Evolutionary conservation across 1,140 invertebrate genomes (phyloP), one percentile per base, ranked within the genome.

Genomic region (Lepidurus couesii): DNA sequence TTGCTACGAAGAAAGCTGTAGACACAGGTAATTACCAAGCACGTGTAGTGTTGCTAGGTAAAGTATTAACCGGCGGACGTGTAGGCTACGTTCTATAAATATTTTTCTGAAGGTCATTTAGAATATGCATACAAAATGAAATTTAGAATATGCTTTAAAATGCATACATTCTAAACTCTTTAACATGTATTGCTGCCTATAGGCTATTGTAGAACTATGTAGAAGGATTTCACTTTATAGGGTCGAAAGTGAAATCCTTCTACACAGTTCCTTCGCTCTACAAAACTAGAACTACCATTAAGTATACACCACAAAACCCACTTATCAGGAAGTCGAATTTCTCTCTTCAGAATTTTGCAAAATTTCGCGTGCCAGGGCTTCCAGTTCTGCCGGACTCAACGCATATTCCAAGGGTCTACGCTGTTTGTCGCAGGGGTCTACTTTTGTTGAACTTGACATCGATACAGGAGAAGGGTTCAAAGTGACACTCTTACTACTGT

Each of bases 401-500:
- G 73, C 53, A 79, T 80, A 78, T 16, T 79, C 77, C 24, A 80
- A n/a, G 16, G 42, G 24, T 42, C 77, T 26, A 8, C 53, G 16
- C 13, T 42, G 26, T 21, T n/a, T 44, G 10, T 75, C 45, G 4
- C 44, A 42, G n/a, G 24, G n/a, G 6, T 43, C 65, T 53, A 16
- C 34, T 53, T 11, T 24, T 44, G 78, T 42, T 8, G 73, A 11
- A 42, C 7, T 53, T 42, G 26, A 79, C 24, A 10, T 8, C 45
- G 73, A 75, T 47, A 74, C 44, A 73, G 9, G 21, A 65, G 13
- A 42, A 53, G 13, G 79, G 24, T 43, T 79, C 21, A 43, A 21
- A 79, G 11, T 79, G 34, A 44, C 75, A 87, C 84, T 78, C 87
- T 86, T 81, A 73, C 78, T 26, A 78, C 78, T 75, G 44, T 77